Percentiles rank a stretch among this genome's conserved stretches.
Conservation (phyloP, 2,797 vertebrate species). For the Hozukius guyotensis region DNA sequence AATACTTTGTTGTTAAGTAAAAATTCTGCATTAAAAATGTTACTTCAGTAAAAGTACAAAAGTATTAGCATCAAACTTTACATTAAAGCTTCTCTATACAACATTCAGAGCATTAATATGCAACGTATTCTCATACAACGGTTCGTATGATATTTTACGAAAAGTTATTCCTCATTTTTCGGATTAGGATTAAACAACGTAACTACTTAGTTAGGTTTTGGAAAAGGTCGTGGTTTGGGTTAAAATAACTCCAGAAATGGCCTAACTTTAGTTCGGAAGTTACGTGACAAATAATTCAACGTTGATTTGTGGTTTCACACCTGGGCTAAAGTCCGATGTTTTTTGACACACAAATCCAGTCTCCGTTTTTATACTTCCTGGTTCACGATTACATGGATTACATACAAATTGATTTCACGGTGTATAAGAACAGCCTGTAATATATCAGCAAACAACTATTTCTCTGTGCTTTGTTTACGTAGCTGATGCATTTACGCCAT, state of each 20-base stretch:
- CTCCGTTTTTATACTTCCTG: not conserved
- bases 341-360: rapidly evolving
- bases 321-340: not conserved
- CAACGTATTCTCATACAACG: too few relatives aligned
- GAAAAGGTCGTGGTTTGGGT: not conserved
- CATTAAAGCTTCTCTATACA: not conserved
- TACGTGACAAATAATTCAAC: not conserved
- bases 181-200: too few relatives aligned
- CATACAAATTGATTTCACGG: too few relatives aligned
- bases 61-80: not conserved
- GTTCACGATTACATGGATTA: not conserved
- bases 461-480: not conserved
- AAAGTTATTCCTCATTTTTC: not conserved
- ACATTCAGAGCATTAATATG: not conserved
- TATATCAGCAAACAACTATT: not conserved
- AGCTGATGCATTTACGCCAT: not conserved
- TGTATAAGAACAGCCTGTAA: not conserved
- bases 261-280: not conserved
- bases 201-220: not conserved
- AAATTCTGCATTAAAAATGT: not conserved
- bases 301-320: not conserved
- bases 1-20: not conserved
- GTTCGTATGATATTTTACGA: not conserved
- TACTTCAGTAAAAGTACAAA: not conserved
- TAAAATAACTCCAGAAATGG: not conserved